phyloP scores from a whole-genome alignment of 2,113 vertebrate species.

The Otolemur garnettii region DNA sequence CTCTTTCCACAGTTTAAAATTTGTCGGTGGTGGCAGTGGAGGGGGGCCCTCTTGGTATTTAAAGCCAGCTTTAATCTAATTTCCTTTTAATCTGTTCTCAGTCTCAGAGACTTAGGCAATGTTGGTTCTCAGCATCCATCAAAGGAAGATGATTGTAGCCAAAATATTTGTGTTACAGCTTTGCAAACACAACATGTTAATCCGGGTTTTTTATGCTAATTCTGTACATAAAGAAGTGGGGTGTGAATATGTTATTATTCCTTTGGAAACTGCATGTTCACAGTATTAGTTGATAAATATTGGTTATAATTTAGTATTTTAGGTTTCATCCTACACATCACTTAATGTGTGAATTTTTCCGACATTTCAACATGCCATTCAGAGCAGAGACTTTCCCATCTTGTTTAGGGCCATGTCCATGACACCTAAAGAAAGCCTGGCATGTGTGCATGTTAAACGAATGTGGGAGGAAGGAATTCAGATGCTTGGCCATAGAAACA shows the following conservation, averaged over 20 bases:
- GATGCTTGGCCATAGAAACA: background rate
- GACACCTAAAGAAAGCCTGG: background rate
- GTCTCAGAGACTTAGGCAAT: slow-evolving; percentile 27
- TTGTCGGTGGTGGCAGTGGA: background rate
- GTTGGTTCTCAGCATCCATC: background rate
- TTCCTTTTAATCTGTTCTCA: slow-evolving; percentile 49
- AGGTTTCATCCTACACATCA: background rate
- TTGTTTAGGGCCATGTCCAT: background rate
- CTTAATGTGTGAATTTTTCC: background rate
- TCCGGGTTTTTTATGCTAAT: slow-evolving; percentile 17
- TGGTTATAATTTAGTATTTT: background rate
- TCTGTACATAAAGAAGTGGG: background rate
- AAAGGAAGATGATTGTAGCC: background rate
- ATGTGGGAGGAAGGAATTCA: background rate
- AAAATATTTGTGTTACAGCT: background rate
- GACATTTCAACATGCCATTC: background rate
- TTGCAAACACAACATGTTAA: background rate
- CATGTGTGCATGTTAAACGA: background rate
- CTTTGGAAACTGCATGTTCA: slow-evolving; percentile 50
- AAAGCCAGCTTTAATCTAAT: slow-evolving; percentile 58
- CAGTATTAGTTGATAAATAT: slow-evolving; percentile 36
- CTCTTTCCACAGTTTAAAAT: slow-evolving; percentile 17
- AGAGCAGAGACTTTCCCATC: background rate
- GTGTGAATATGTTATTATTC: background rate
- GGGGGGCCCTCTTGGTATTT: background rate